Base-by-base conservation (phyloP, 2,113 vertebrate genomes). In the Ellobius talpinus region DNA sequence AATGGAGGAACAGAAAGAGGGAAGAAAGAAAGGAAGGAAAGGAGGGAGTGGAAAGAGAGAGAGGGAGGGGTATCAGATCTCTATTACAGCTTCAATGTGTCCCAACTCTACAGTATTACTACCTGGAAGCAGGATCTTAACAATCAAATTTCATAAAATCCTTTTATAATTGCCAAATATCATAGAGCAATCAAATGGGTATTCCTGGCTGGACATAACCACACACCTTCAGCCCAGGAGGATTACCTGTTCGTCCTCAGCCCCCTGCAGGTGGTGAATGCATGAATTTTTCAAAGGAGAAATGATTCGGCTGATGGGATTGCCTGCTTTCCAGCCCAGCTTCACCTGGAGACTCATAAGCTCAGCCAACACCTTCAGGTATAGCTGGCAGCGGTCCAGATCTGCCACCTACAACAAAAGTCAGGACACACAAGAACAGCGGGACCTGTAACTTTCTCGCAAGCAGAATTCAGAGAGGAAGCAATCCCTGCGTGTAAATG, bases 321-420 rank as follows among this genome's bases (percentile, higher is more conserved):
- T 96, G 50, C 92, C 96, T 42, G 95, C 97, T 86, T 97, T 98
- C 94, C 97, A 97, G 50, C 97, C 98, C 45, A 95, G 70, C 42
- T 96, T 97, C 78, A 63, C 66, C 90, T 98, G 99, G 77, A 99
- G 96, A 95, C 97, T 95, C 47, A 98, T 74, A 36, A 99, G 97
- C 97, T 99, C 99, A 82, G 98, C 98, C 96, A 99, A 97, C 50
- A 99, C 98, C 77, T 97, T 97, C 77, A 99, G 98, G 96, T 99
- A 99, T 17, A 99, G 98, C 93, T 98, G 98, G 91, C 99, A 99
- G 23, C 99, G 99, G 63, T 99, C 98, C 87, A 99, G 85, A 97
- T 99, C 99, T 0, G 97, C 96, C 96, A 98, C 95, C 99, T 99
- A 42, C 63, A 87, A 92, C 10, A 81, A 81, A 97, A 8, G 31